Evolutionary conservation across 35 echinoderm and acorn worm species (phyloP).

Genomic region (Strongylocentrotus purpuratus): DNA sequence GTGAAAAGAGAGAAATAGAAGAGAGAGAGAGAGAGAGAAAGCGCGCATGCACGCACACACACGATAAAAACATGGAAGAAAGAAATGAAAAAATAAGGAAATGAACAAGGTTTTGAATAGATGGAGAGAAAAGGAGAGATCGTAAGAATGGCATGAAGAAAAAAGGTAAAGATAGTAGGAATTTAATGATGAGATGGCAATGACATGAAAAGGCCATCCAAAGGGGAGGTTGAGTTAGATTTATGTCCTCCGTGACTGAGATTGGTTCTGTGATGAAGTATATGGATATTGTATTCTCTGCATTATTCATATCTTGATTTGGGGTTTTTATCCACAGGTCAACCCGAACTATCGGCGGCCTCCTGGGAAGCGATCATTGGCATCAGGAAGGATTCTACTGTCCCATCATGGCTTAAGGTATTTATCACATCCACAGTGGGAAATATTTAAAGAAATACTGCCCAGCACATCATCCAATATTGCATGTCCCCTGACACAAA

Average conservation of each 20-base stretch:
- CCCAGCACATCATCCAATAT: not conserved
- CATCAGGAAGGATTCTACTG: slow-evolving; percentile 45
- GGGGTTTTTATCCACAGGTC: not conserved
- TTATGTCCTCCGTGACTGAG: not conserved
- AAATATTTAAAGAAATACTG: not conserved
- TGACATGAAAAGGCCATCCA: not conserved
- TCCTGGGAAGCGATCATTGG: slow-evolving; percentile 48
- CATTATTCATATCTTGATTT: not conserved
- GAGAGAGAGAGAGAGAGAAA: not conserved
- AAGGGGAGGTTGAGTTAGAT: not conserved
- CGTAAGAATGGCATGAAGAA: not conserved
- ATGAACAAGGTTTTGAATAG: not conserved
- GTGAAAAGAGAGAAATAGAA: not conserved
- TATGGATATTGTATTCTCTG: slow-evolving; percentile 18
- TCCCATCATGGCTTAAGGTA: slow-evolving; percentile 77
- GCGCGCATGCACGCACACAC: not conserved
- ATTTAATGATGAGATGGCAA: not conserved
- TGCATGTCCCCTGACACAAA: not conserved
- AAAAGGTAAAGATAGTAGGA: not conserved
- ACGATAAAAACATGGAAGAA: not conserved
- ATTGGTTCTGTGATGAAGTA: not conserved
- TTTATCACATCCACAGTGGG: not conserved
- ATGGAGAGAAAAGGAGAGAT: not conserved
- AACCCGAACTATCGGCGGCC: slow-evolving; percentile 25
- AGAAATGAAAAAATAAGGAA: not conserved